These are phyloP conservation scores for Exephanes ischioxanthus DNA, from an alignment of 2,888 invertebrate species.

Conservation along the genomic window DNA sequence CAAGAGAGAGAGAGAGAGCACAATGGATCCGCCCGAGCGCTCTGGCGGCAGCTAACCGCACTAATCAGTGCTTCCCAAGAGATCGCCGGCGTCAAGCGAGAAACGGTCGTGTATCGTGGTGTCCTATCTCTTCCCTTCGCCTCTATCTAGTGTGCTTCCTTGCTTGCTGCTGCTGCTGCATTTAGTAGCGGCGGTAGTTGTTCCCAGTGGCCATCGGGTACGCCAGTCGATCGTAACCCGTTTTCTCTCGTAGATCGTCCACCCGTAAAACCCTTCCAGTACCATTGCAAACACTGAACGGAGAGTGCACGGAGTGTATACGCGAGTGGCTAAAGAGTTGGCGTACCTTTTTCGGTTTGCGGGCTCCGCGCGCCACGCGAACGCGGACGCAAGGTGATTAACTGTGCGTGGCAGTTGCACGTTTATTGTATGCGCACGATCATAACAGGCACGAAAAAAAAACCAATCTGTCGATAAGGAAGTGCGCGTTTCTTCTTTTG, in stretches of 20 bases:
- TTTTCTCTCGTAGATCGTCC: constrained; percentile 1
- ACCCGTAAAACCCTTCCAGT: neutral
- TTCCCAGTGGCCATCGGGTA: constrained; percentile 15
- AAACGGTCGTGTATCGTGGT: constrained; percentile 61
- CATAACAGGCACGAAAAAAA: neutral
- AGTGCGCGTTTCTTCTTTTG: neutral
- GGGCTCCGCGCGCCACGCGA: neutral
- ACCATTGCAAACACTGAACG: constrained; percentile 2
- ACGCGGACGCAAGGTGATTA: neutral
- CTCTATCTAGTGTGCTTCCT: constrained; percentile 18
- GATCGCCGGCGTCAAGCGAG: constrained; percentile 64
- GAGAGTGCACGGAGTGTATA: constrained; percentile 16
- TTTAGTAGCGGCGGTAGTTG: constrained; percentile 5
- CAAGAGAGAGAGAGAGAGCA: constrained; percentile 58
- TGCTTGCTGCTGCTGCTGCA: constrained; percentile 11
- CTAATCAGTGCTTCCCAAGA: constrained; percentile 72
- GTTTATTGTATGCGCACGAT: neutral
- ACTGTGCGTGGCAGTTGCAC: neutral
- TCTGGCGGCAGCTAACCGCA: constrained; percentile 75
- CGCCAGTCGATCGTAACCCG: constrained; percentile 12
- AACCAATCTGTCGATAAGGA: neutral
- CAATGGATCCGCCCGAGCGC: constrained; percentile 75
- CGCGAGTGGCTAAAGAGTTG: constrained; percentile 29
- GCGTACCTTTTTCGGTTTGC: neutral
- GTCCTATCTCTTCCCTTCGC: constrained; percentile 31